These are phyloP conservation scores for Brotula barbata DNA, from an alignment of 2,797 vertebrate species.

Conservation along the genomic window DNA sequence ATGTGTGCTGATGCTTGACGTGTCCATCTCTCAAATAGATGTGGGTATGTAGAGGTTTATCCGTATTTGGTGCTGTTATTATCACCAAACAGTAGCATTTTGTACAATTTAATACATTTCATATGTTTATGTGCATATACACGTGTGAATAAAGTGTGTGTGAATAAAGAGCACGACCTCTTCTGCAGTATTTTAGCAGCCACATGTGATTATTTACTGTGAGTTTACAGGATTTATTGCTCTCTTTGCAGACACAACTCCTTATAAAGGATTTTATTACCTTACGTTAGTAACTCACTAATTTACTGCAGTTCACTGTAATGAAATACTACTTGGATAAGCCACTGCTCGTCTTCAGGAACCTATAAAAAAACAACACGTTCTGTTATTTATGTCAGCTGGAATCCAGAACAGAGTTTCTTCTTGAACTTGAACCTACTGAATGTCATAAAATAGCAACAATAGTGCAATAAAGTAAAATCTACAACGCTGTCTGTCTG, in stretches of 20 bases:
- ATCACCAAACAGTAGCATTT: too few relatives aligned
- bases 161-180: too few relatives aligned
- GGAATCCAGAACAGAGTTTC: background rate
- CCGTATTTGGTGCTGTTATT: too few relatives aligned
- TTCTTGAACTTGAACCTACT: background rate
- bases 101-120: background rate
- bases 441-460: background rate
- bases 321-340: background rate
- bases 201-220: background rate
- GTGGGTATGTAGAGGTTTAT: conserved; percentile 3
- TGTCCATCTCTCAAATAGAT: conserved; percentile 18
- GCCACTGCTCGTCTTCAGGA: background rate
- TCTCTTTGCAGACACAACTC: background rate
- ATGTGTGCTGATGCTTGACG: conserved; percentile 14
- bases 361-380: background rate
- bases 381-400: background rate
- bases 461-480: background rate
- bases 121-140: background rate
- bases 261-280: background rate
- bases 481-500: background rate
- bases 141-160: background rate
- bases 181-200: background rate
- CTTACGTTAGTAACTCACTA: background rate
- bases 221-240: background rate
- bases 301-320: background rate